Percentiles rank a stretch among this genome's conserved stretches.
These are phyloP conservation scores for Morone saxatilis DNA, from an alignment of 2,113 vertebrate genomes.

Conservation along the genomic window DNA sequence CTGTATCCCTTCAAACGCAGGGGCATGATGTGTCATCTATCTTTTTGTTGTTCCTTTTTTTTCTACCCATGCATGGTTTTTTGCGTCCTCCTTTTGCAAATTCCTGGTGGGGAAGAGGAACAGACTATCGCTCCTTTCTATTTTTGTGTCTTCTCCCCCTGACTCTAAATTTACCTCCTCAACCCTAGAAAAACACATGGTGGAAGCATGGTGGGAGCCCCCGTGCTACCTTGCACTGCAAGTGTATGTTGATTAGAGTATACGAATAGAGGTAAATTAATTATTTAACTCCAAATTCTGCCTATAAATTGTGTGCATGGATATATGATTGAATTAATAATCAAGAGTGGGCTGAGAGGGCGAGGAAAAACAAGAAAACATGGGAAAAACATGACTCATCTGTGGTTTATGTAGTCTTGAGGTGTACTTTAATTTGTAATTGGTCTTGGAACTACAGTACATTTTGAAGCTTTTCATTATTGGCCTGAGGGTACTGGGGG, in stretches of 20 bases:
- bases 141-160: slow-evolving; percentile 37
- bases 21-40: neutral
- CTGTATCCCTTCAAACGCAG: neutral
- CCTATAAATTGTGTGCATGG: neutral
- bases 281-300: slow-evolving; percentile 18
- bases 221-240: neutral
- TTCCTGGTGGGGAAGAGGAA: slow-evolving; percentile 3
- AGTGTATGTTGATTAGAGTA: slow-evolving; percentile 12
- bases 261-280: slow-evolving; percentile 21
- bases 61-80: neutral
- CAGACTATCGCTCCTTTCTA: slow-evolving; percentile 44
- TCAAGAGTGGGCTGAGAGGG: neutral
- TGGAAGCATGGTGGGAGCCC: neutral
- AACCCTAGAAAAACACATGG: slow-evolving; percentile 36
- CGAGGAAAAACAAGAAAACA: slow-evolving; percentile 10
- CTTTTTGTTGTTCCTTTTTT: slow-evolving; percentile 15
- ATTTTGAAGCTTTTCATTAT: slow-evolving; percentile 45
- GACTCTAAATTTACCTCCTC: slow-evolving; percentile 41
- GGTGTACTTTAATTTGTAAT: slow-evolving; percentile 58
- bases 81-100: slow-evolving; percentile 16
- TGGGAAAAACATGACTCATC: slow-evolving; percentile 3
- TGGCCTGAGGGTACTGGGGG: slow-evolving; percentile 30
- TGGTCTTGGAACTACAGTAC: slow-evolving; percentile 25
- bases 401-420: neutral
- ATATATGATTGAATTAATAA: slow-evolving; percentile 25